Evolutionary conservation across 1,140 invertebrate species (phyloP), one percentile per base, ranked within the genome.

Genomic region (Cotesia vestalis): DNA sequence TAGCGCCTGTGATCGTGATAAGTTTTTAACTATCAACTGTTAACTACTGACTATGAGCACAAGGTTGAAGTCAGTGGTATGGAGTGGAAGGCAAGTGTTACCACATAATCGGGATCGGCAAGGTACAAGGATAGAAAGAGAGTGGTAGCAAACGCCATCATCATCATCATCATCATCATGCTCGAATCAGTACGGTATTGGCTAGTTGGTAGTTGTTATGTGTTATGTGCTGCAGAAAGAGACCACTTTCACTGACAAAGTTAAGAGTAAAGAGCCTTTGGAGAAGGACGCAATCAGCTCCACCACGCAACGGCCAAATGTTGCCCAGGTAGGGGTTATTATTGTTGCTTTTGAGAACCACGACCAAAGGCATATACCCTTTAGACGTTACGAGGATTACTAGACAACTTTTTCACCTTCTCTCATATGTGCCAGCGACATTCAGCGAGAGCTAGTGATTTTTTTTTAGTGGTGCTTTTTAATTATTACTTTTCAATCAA

Each of bases 241-340:
- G 78, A 85, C 81, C 80, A 85, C 85, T 86, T 86, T 86, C 85
- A 86, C 85, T 85, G 78, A 78, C 79, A 82, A 84, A 82, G 79
- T 71, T 60, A 76, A 72, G 76, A 80, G 80, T 75, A 9, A 46
- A 46, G 27, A 27, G 40, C 11, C 40, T 77, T 80, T 78, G 69
- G 78, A 78, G 78, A 79, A 83, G 80, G 78, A 83, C 75, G 77
- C 68, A 78, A 77, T 76, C 80, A 80, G 75, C 67, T 52, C 46
- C 51, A 11, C 20, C 38, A n/a, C 11, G 11, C 40, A 9, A 46
- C 40, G 11, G 6, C 11, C 11, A 46, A 11, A 9, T 9, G 12
- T 17, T 38, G 53, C n/a, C 12, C 38, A 38, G 36, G 67, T 55
- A 55, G 51, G 66, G 63, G 46, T 27, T 52, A 53, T 67, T 67